phyloP scores from a whole-genome alignment of 2,888 invertebrate species.

The Hyposoter didymator region DNA sequence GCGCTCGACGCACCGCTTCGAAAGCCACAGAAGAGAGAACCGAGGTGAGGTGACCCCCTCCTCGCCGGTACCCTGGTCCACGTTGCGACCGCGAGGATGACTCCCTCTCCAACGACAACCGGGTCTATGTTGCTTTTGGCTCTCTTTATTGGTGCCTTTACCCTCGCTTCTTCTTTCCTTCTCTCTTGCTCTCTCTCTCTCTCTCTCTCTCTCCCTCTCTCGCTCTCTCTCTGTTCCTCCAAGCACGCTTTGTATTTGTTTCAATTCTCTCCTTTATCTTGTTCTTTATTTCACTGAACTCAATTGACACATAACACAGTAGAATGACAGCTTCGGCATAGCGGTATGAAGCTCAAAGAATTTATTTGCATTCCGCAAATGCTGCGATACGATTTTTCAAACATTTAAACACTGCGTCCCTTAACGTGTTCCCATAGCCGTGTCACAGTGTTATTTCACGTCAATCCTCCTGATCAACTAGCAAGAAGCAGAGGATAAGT shows the following conservation, averaged over 20 bases:
- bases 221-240: conserved; percentile 29
- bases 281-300: conserved; percentile 76
- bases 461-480: conserved; percentile 48
- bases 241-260: conserved; percentile 11
- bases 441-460: conserved; percentile 59
- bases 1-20: conserved; percentile 67
- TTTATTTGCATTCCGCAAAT: conserved; percentile 22
- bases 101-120: conserved; percentile 67
- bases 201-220: conserved; percentile 56
- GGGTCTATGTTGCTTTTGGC: conserved; percentile 64
- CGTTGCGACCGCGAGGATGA: conserved; percentile 67
- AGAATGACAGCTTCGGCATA: conserved; percentile 57
- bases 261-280: conserved; percentile 7
- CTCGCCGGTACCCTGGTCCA: conserved; percentile 71
- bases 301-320: conserved; percentile 78
- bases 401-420: conserved; percentile 54
- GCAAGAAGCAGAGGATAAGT: conserved; percentile 2
- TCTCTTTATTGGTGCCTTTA: conserved; percentile 71
- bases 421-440: conserved; percentile 62
- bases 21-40: conserved; percentile 67
- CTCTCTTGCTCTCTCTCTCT: conserved; percentile 63
- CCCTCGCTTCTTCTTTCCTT: conserved; percentile 68
- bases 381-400: conserved; percentile 20
- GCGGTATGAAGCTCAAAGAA: conserved; percentile 51
- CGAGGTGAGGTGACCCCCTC: conserved; percentile 86